Base-by-base conservation (phyloP, 2,888 invertebrate genomes). In the Galeopsomyia nigrocyanea region DNA sequence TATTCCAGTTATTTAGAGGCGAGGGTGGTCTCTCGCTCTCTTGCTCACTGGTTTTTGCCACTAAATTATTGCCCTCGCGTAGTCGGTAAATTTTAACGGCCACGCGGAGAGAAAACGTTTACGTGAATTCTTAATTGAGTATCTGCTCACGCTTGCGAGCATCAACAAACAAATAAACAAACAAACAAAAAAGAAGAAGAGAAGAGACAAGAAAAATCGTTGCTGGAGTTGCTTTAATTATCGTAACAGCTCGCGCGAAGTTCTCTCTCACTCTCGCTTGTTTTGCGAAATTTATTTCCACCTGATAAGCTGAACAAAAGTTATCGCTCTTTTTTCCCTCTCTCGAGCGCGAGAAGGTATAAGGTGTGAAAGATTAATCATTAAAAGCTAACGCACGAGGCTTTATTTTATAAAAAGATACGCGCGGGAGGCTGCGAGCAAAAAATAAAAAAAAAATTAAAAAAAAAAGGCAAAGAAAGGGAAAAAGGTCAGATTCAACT, bases 271-370 rank as follows among this genome's bases (percentile, higher is more conserved):
- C 31, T 39, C 13, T 39, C 39, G 39, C 39, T 39, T 39, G 39
- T 39, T 39, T 39, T 39, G 39, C 39, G 39, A 66, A 69, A 69
- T 73, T 73, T 69, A 72, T 73, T 55, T 49, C 63, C 55, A 55
- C 31, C 65, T 19, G 69, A 69, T 73, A 68, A 64, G 57, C 7
- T n/a, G 57, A 47, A 51, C 63, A 63, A 62, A 65, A 46, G 51
- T 26, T 58, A 46, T 60, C 62, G 21, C 31, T 39, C 58, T 13
- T 22, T 63, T 21, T 17, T 55, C 47, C 21, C 39, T 5, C 26
- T 26, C 26, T 26, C 26, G 5, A 5, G 26, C 26, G 26, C 26
- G 26, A 26, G 26, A 21, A 47, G 47, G 31, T 19, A n/a, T n/a
- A 64, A 57, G 64, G 57, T 31, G 22, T 19, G 46, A 58, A 31